Base-by-base conservation (phyloP, 2,888 invertebrate species). In the Drosophila leonis region DNA sequence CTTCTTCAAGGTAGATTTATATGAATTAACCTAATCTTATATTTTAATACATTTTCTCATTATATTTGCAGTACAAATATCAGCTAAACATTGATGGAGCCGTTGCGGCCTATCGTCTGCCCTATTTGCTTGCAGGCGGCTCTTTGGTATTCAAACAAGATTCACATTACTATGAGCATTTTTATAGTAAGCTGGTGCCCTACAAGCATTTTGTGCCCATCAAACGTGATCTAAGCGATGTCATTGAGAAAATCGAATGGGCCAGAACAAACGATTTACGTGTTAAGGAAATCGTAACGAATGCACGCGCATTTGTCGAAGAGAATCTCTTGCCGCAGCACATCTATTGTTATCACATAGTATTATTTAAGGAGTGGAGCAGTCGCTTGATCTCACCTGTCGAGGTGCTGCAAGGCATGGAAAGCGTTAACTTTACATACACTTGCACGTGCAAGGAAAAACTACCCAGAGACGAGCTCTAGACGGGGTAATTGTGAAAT, bases 11-110 rank as follows among this genome's bases (percentile, higher is more conserved):
- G 98, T 98, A 94, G 8, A 7, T 8, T 27, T 15, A 1, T n/a
- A 20, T 9, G 6, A 13, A 15, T 20, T 54, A 39, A 48, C 35
- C 29, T n/a, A 18, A 9, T 24, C 9, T 9, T 20, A 0, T 3
- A 29, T 29, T 52, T 20, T 62, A 52, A 46, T 54, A 49, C n/a
- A 10, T n/a, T 48, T 12, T 27, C 0, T 46, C 15, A 12, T 62
- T 10, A 7, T 35, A 13, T 59, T 87, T 83, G 48, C 94, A 99
- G 98, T 98, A 97, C 92, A 98, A 98, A 94, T 99, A 98, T 93
- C 98, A 98, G 93, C 93, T 99, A 35, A 98, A 96, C 90, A 94
- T 99, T 63, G 99, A 99, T 94, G 99, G 99, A 18, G 98, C 98
- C 42, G 99, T 99, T 18, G 98, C 99, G 24, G 98, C 99, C 0